phyloP scores from a whole-genome alignment of 2,888 invertebrate genomes.

The Macropis europaea region DNA sequence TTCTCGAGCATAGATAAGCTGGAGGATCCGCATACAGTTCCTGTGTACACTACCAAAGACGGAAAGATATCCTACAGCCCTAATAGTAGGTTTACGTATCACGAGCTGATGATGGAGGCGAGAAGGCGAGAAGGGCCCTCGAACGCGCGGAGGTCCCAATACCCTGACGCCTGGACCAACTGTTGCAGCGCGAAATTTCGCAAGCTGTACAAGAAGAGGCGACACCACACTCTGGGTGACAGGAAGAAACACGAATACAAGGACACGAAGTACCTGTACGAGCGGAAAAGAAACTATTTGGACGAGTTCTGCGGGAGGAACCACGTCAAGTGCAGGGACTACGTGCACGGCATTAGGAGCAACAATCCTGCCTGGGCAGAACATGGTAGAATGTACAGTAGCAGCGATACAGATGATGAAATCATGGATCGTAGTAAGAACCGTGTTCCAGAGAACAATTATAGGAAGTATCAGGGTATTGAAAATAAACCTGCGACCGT shows the following conservation, averaged over 20 bases:
- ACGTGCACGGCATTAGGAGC: constrained; percentile 23
- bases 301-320: constrained; percentile 19
- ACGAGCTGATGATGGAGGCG: constrained; percentile 72
- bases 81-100: constrained; percentile 74
- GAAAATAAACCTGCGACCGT: background rate
- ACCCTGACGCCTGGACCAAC: constrained; percentile 22
- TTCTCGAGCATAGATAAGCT: constrained; percentile 67
- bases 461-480: background rate
- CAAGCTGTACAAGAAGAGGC: constrained; percentile 42
- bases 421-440: background rate
- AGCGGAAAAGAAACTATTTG: constrained; percentile 14
- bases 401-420: constrained; percentile 35
- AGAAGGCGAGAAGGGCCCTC: constrained; percentile 62
- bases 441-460: background rate
- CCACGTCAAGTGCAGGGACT: constrained; percentile 22
- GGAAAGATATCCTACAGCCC: constrained; percentile 78
- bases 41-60: constrained; percentile 78
- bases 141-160: constrained; percentile 40
- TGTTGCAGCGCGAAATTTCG: constrained; percentile 49
- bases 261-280: constrained; percentile 23
- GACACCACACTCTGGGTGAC: constrained; percentile 9
- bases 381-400: constrained; percentile 18
- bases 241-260: constrained; percentile 34
- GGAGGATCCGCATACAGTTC: constrained; percentile 73
- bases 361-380: constrained; percentile 23